These are phyloP conservation scores for Ailurus styani DNA, from an alignment of 2,113 vertebrate species.

Conservation along the genomic window DNA sequence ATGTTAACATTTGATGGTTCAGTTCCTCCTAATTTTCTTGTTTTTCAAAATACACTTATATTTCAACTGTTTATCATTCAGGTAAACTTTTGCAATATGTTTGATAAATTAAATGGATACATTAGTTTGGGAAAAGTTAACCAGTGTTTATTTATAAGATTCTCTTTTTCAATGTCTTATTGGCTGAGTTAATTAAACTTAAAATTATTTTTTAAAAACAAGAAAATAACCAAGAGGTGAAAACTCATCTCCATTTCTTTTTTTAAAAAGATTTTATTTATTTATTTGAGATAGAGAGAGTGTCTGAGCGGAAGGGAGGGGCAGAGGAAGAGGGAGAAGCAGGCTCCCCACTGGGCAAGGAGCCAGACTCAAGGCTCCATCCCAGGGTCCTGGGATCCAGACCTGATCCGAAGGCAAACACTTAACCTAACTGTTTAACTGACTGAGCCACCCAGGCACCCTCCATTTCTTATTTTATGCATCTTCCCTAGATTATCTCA, in stretches of 20 bases:
- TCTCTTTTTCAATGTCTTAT: not conserved
- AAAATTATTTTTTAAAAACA: not conserved
- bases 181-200: not conserved
- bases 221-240: not conserved
- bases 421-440: not conserved
- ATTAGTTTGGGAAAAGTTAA: not conserved
- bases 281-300: not conserved
- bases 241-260: not conserved
- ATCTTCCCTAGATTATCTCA: not conserved
- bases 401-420: not conserved
- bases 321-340: not conserved
- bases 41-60: not conserved
- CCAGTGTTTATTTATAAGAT: not conserved
- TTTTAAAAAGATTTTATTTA: not conserved
- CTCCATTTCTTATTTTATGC: not conserved
- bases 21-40: not conserved
- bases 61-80: not conserved
- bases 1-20: not conserved
- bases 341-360: not conserved
- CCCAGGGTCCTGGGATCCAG: not conserved
- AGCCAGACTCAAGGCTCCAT: not conserved
- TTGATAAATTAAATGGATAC: not conserved
- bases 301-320: not conserved
- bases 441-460: not conserved
- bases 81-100: not conserved